Percentiles rank a stretch among this genome's conserved stretches.
Conservation (phyloP, 2,888 invertebrate species). For the Auanema sp. region DNA sequence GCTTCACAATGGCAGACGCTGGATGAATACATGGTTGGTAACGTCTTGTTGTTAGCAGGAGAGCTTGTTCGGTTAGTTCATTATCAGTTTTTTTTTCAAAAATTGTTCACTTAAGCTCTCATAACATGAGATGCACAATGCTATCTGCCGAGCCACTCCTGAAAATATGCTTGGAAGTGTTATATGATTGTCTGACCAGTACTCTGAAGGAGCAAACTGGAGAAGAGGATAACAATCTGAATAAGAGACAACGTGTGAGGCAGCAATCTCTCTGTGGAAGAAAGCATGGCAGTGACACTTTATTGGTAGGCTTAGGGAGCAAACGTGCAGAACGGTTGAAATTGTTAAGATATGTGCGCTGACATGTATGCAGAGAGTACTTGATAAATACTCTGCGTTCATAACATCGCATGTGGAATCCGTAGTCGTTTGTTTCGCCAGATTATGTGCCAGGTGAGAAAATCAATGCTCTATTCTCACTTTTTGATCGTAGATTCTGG, state of each 20-base stretch:
- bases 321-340: no score
- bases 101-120: constrained; percentile 26
- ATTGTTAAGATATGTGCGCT: constrained; percentile 52
- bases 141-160: constrained; percentile 43
- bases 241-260: constrained; percentile 36
- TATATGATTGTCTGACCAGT: constrained; percentile 33
- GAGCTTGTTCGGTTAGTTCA: constrained; percentile 44
- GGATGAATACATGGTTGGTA: constrained; percentile 55
- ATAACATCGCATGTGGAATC: constrained; percentile 33
- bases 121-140: constrained; percentile 54
- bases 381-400: constrained; percentile 49
- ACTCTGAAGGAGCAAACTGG: neutral
- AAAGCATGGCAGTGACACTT: constrained; percentile 37
- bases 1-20: constrained; percentile 43
- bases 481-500: neutral
- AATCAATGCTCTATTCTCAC: neutral
- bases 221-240: constrained; percentile 12
- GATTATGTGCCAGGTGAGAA: neutral
- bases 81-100: neutral
- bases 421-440: neutral
- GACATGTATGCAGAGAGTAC: constrained; percentile 53
- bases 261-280: constrained; percentile 44
- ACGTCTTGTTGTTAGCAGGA: constrained; percentile 50
- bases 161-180: constrained; percentile 43
- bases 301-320: constrained; percentile 29